Base-by-base conservation (phyloP, 2,797 vertebrate genomes). In the Perodicticus potto region DNA sequence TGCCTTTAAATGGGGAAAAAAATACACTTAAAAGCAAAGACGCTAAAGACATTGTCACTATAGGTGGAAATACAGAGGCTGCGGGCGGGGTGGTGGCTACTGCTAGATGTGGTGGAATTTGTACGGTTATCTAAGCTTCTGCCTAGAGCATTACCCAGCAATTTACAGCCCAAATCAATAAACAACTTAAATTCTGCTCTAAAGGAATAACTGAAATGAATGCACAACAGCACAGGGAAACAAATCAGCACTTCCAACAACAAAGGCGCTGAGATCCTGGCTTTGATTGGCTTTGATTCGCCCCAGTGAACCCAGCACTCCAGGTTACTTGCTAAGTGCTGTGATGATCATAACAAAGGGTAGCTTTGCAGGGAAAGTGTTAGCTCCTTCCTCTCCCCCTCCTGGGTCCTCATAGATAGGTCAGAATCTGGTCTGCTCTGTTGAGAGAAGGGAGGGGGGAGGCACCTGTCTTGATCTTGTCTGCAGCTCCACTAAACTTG, bases 121-220 rank as follows among this genome's bases (percentile, higher is more conserved):
- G 65, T 61, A 59, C 49, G 83, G 74, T 86, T 74, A 59, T 82
- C 77, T 63, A 63, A 65, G 73, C 93, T 96, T 81, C 96, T 67
- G 93, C 84, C 89, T 97, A 69, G 40, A 80, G 73, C 77, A 89
- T 45, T 85, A 43, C 61, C 0, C 27, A 86, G 77, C 92, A 93
- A 96, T 89, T 97, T 82, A 96, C 74, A 96, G 85, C 13, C 25
- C 63, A 73, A 82, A 96, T 96, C 95, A 96, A 97, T 93, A 90
- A 96, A 83, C 81, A 94, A 88, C 93, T 96, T 95, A 92, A 91
- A 96, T 92, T 96, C 91, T 90, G 61, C 72, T 97, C 72, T 83
- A 86, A 95, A 96, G 59, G 77, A 96, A 94, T 65, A 94, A 81
- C 69, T 87, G 63, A 96, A 96, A 96, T 80, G 93, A 92, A 97